phyloP scores from a whole-genome alignment of 2,797 vertebrate genomes.

The Parauchenoglanis ngamensis region DNA sequence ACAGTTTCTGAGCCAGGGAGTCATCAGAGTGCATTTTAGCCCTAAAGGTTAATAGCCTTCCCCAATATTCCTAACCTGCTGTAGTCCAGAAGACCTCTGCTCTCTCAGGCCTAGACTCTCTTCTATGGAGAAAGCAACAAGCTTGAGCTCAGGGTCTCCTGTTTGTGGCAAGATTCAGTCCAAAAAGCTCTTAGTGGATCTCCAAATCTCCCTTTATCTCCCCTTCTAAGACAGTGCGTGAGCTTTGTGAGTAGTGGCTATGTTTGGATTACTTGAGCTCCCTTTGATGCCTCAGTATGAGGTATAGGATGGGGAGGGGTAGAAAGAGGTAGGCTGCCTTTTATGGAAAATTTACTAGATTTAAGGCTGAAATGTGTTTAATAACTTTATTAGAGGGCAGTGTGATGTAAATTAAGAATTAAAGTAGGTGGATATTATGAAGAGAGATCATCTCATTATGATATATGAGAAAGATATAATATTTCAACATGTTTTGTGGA shows the following conservation, averaged over 20 bases:
- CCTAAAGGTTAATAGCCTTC: constrained; percentile 87
- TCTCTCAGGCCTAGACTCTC: constrained; percentile 68
- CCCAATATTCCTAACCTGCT: constrained; percentile 76
- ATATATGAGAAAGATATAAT: constrained; percentile 68
- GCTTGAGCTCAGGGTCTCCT: constrained; percentile 49
- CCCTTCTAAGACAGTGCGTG: constrained; percentile 61
- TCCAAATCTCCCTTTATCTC: constrained; percentile 63
- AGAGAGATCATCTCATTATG: too few species aligned
- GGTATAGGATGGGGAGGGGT: constrained; percentile 32
- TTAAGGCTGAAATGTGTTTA: constrained; percentile 77
- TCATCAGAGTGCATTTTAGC: constrained; percentile 88
- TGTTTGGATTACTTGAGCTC: constrained; percentile 62
- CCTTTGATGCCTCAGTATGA: constrained; percentile 49
- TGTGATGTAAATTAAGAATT: constrained; percentile 77
- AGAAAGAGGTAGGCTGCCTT: constrained; percentile 32
- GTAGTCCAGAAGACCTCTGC: constrained; percentile 66
- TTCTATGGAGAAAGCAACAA: constrained; percentile 26
- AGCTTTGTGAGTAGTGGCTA: constrained; percentile 54
- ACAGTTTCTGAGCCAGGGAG: constrained; percentile 84
- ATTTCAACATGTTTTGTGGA: constrained; percentile 74
- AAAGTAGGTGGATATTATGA: constrained; percentile 77
- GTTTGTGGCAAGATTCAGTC: constrained; percentile 66
- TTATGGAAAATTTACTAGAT: constrained; percentile 72
- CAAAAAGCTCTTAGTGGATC: constrained; percentile 66
- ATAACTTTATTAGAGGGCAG: constrained; percentile 76